Evolutionary conservation across 2,113 vertebrate genomes (phyloP), one percentile per base, ranked within the genome.

Genomic region (Leucopsar rothschildi): DNA sequence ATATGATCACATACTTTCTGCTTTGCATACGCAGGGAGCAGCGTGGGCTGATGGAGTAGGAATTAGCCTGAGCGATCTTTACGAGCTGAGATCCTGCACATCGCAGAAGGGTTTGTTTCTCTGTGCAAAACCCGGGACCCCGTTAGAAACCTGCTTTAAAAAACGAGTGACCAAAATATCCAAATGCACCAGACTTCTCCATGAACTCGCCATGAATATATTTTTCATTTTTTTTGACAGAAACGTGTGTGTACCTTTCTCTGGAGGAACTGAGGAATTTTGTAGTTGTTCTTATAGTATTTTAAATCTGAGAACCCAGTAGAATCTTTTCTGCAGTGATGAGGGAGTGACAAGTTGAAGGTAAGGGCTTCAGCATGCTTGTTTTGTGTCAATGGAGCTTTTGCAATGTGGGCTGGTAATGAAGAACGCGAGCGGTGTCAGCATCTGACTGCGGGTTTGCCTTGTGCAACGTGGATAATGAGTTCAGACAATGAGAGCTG

Each of bases 1-100:
- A 94, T 94, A 93, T 90, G 94, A 97, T 95, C 95, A 82, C 92
- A 75, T 91, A 83, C 92, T 93, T 95, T 96, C 88, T 95, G 96
- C 97, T 96, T 94, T 91, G 93, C 94, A 92, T 88, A 86, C 79
- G 85, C 95, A 93, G 96, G 92, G 94, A 97, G 94, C 94, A 91
- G 95, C 90, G 92, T 92, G 96, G 95, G 96, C 96, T 97, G 93
- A 86, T 90, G 96, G 96, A 95, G 88, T 61, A 85, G 59, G 76
- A 95, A 57, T 93, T 63, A 95, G 92, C 89, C 92, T 39, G 92
- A 92, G 92, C 87, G 68, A 95, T 90, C 89, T 90, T 84, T 84
- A 86, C 42, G 39, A 96, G 95, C 95, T 79, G 95, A 80, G 85
- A 95, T 76, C 91, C 91, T 85, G 96, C 93, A 94, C 94, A 89